phyloP scores from a whole-genome alignment of 1,140 invertebrate species.

The Laupala kohalensis region DNA sequence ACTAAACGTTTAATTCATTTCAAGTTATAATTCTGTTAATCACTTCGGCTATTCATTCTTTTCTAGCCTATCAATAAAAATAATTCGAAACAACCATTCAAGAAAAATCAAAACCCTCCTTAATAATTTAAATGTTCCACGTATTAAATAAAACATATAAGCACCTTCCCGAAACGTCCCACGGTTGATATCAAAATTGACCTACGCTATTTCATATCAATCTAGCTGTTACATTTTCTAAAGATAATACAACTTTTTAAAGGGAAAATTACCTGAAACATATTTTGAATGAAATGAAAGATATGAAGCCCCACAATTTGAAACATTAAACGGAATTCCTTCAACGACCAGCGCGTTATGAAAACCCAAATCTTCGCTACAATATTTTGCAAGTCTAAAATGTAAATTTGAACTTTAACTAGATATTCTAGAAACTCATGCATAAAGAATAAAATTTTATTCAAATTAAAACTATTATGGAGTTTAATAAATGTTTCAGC shows the following conservation, averaged over 20 bases:
- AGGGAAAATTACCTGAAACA: no score
- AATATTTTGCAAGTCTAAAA: background rate
- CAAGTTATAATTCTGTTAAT: no score
- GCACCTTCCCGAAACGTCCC: no score
- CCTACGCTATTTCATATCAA: no score
- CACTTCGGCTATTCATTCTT: no score
- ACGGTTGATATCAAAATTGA: no score
- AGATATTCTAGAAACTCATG: background rate
- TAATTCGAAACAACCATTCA: no score
- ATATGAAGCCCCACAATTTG: background rate
- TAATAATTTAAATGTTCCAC: no score
- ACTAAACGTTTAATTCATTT: background rate
- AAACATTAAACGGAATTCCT: background rate
- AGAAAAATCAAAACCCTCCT: no score
- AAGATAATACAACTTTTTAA: background rate
- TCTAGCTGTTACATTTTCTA: background rate
- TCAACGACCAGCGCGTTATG: background rate
- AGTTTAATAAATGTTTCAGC: background rate
- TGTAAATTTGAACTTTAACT: conserved; percentile 7
- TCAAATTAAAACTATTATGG: background rate
- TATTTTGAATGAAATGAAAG: background rate
- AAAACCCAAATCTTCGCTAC: background rate
- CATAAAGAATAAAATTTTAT: background rate
- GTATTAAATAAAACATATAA: no score
- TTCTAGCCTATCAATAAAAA: no score